These are phyloP conservation scores for Schizotus pectinicornis DNA, from an alignment of 2,888 invertebrate genomes.

Conservation along the genomic window DNA sequence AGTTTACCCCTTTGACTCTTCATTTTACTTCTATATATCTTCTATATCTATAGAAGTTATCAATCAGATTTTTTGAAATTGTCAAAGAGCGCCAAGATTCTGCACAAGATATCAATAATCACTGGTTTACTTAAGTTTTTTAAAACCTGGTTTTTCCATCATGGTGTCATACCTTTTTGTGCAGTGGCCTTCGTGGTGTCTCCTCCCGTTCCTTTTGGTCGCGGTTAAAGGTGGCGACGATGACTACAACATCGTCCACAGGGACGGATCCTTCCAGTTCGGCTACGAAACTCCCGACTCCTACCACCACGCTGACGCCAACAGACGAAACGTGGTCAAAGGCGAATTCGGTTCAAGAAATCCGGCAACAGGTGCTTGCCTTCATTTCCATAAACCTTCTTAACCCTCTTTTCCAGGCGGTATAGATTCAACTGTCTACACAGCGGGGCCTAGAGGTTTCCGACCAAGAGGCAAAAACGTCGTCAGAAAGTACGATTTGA, in stretches of 20 bases:
- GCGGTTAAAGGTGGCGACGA: conserved; percentile 57
- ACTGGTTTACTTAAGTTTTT: not conserved
- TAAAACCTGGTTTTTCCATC: conserved; percentile 1
- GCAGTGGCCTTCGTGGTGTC: conserved; percentile 36
- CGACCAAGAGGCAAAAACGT: conserved; percentile 79
- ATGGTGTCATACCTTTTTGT: conserved; percentile 17
- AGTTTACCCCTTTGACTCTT: too few relatives aligned
- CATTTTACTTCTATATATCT: too few relatives aligned
- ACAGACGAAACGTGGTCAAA: conserved; percentile 70
- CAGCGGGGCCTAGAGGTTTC: conserved; percentile 79
- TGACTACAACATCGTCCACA: conserved; percentile 68
- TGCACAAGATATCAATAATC: too few relatives aligned
- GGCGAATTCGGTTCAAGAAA: conserved; percentile 76
- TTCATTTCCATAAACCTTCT: too few relatives aligned
- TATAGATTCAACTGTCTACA: conserved; percentile 71
- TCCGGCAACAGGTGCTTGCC: conserved; percentile 64
- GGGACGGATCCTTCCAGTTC: conserved; percentile 78
- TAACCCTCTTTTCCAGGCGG: conserved; percentile 2
- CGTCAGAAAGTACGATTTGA: conserved; percentile 73
- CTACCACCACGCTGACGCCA: conserved; percentile 73
- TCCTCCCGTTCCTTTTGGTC: conserved; percentile 28
- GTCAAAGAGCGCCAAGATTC: too few relatives aligned
- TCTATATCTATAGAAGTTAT: too few relatives aligned
- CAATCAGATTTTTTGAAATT: too few relatives aligned
- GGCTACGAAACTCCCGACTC: conserved; percentile 75